Conservation (phyloP, 1,140 invertebrate species). For the Riptortus pedestris region DNA sequence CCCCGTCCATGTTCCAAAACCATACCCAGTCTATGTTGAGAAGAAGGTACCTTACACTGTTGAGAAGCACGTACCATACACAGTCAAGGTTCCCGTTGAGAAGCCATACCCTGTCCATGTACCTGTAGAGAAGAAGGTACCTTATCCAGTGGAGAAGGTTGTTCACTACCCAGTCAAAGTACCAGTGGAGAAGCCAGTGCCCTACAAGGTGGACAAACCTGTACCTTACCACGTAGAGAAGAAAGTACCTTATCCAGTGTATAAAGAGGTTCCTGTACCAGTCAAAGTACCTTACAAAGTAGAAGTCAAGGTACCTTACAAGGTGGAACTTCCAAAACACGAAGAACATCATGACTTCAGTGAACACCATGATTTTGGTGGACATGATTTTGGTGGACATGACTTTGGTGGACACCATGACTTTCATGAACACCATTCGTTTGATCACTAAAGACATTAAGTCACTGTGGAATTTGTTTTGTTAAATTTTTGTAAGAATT, state of each 20-base stretch:
- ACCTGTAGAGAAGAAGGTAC: conserved; percentile 31
- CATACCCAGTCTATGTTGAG: conserved; percentile 53
- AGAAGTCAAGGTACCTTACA: conserved; percentile 14
- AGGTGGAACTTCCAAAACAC: neutral
- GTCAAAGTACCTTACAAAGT: conserved; percentile 20
- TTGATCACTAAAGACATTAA: neutral
- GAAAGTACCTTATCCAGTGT: conserved; percentile 52
- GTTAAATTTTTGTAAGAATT: no score
- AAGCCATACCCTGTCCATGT: conserved; percentile 47
- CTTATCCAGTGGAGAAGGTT: conserved; percentile 53
- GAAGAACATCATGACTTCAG: neutral
- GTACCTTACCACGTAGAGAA: conserved; percentile 56
- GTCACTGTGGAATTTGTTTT: neutral
- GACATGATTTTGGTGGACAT: no score
- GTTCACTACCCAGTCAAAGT: conserved; percentile 44
- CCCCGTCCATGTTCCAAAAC: conserved; percentile 46
- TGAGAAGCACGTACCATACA: conserved; percentile 43
- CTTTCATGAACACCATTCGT: neutral
- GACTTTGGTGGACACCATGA: no score
- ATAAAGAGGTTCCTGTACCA: conserved; percentile 31
- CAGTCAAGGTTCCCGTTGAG: conserved; percentile 51
- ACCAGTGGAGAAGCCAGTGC: conserved; percentile 44
- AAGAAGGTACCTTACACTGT: conserved; percentile 50
- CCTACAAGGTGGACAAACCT: conserved; percentile 43
- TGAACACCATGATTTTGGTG: neutral